Evolutionary conservation across 2,113 vertebrate species (phyloP).

Genomic region (Lanius ludovicianus): DNA sequence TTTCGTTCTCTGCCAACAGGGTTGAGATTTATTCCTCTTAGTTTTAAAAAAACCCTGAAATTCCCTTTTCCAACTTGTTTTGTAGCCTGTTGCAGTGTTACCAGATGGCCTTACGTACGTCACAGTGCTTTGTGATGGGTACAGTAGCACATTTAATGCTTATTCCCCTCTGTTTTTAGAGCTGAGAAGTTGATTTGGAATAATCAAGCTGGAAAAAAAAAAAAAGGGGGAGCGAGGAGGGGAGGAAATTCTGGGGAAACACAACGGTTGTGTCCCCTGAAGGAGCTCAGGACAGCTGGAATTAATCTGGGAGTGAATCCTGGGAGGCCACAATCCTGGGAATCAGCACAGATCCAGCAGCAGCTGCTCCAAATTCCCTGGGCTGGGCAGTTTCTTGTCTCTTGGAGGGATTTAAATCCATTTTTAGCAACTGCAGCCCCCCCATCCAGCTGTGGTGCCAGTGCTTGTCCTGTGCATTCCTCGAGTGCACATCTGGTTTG

Average conservation of each 20-base stretch:
- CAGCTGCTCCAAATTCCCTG: background rate
- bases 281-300: background rate
- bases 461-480: background rate
- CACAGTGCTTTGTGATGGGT: slow-evolving; percentile 62
- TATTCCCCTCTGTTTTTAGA: slow-evolving; percentile 1
- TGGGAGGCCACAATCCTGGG: background rate
- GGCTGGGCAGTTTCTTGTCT: background rate
- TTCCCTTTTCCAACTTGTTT: background rate
- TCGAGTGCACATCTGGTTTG: background rate
- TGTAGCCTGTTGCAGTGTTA: slow-evolving; percentile 70
- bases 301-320: background rate
- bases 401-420: background rate
- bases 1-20: slow-evolving; percentile 45
- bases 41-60: background rate
- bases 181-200: slow-evolving; percentile 38
- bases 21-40: slow-evolving; percentile 35
- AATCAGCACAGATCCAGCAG: background rate
- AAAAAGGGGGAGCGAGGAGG: background rate
- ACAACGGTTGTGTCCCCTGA: background rate
- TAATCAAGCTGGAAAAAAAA: background rate
- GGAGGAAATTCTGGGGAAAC: background rate
- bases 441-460: background rate
- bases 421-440: background rate
- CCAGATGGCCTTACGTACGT: slow-evolving; percentile 68
- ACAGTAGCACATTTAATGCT: slow-evolving; percentile 59